Base-by-base conservation (phyloP, 2,797 vertebrate genomes). In the Pterois miles region DNA sequence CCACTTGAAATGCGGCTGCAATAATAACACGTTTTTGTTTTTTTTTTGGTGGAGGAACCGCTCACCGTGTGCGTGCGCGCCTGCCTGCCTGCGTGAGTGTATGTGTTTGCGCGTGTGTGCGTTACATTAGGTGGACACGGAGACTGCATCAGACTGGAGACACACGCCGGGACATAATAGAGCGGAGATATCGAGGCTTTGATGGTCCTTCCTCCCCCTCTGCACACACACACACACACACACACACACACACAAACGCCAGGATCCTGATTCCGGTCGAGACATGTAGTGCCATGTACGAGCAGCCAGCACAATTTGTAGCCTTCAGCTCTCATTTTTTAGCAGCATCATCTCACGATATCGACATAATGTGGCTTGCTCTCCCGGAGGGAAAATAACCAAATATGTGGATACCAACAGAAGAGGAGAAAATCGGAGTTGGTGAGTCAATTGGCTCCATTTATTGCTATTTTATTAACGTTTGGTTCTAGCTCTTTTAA, bases 401-500 rank as follows among this genome's bases (percentile, higher is more conserved):
- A 91, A 92, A 92, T 87, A 98, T 97, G 97, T 98, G 97, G 97
- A 96, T 95, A 88, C 97, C 97, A 62, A 98, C 97, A 48, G 97
- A 98, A 84, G 97, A 98, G 90, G 97, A 98, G 93, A 97, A 98
- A 94, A 97, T 97, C 94, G 97, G 97, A 93, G 96, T 97, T 95
- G 97, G 97, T 97, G 94, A 96, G 97, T 96, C 38, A 50, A 76
- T 48, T 46, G 11, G 68, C 7, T 58, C n/a, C 31, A 6, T 22
- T 88, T 82, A 23, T 69, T 72, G 43, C 48, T 54, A 8, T 86
- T 89, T 74, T 64, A 52, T 36, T 9, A 20, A 58, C 65, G 13
- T 71, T 74, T 84, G 69, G 3, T 58, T 81, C 65, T 67, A 46
- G 38, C 14, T 40, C 14, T 66, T 38, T 31, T 23, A 57, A 77